Conservation (phyloP, 2,888 invertebrate genomes). For the Neoaliturus tenellus region DNA sequence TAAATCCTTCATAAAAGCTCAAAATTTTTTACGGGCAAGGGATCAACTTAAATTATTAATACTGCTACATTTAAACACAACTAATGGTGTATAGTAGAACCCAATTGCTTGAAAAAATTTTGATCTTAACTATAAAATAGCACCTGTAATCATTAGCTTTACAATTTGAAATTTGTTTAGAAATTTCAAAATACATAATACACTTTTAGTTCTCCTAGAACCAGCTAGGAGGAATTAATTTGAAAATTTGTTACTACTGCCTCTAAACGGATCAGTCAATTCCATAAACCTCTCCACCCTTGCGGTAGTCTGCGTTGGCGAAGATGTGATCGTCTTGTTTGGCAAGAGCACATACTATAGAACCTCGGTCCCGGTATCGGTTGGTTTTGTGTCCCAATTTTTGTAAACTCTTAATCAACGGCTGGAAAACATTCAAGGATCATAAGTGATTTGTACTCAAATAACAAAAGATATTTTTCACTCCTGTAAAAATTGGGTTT, state of each 20-base stretch:
- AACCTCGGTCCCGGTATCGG: slow-evolving; percentile 80
- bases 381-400: slow-evolving; percentile 80
- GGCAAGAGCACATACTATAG: slow-evolving; percentile 83
- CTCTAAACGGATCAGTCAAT: slow-evolving; percentile 39
- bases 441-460: too few species aligned
- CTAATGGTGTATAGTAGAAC: neutral
- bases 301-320: slow-evolving; percentile 89
- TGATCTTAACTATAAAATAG: neutral
- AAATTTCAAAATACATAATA: too few species aligned
- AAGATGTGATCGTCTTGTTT: slow-evolving; percentile 79
- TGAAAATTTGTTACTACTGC: neutral
- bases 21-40: neutral
- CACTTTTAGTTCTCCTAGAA: neutral
- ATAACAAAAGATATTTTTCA: too few species aligned
- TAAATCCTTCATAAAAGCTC: neutral
- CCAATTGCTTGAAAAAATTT: neutral
- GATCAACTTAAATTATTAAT: slow-evolving; percentile 4
- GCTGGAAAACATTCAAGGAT: slow-evolving; percentile 74
- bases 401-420: slow-evolving; percentile 79
- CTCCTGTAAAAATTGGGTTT: too few species aligned
- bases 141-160: neutral
- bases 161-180: too few species aligned
- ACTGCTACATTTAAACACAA: neutral
- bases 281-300: slow-evolving; percentile 87
- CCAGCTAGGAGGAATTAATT: slow-evolving; percentile 12